Evolutionary conservation across 2,113 vertebrate species (phyloP), one percentile per base, ranked within the genome.

Genomic region (Clarias gariepinus): DNA sequence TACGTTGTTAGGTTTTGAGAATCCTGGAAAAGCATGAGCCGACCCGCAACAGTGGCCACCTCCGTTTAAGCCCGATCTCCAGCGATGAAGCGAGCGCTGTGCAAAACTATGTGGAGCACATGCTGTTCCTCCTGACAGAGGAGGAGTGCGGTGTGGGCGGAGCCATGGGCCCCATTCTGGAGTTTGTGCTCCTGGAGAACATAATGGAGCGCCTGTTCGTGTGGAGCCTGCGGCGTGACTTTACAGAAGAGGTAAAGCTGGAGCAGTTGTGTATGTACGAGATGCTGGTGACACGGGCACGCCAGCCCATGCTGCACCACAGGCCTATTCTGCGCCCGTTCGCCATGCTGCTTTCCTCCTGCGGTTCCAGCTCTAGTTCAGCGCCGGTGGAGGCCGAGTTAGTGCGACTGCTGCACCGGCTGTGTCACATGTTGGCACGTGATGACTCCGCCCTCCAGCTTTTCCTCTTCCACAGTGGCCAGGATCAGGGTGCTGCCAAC

Each of bases 51-150:
- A 79, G 74, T 13, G 94, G 16, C 8, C 13, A 30, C 2, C 52
- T 78, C 4, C 91, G 90, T 1, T 95, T 95, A 0, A 96, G 96
- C 0, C 89, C 94, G 0, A 94, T 99, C 91, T 96, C 97, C 2
- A 89, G 95, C 0, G 98, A 99, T 47, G 98, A 99, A 92, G 97
- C 97, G 88, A 99, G 97, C 30, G 96, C 98, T 0, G 98, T 99
- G 69, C 98, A 98, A 95, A 99, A 99, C 92, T 99, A 99, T 0
- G 98, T 98, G 61, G 98, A 99, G 16, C 98, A 99, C 93, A 99
- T 99, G 97, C 94, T 99, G 15, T 98, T 98, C 88, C 93, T 99
- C 89, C 88, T 99, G 85, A 98, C 98, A 90, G 97, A 99, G 89
- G 98, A 99, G n/a, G 95, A 95, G 87, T 92, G 94, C 3, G 97